Evolutionary conservation across 2,113 vertebrate genomes (phyloP).

Genomic region (Lagopus leucura): DNA sequence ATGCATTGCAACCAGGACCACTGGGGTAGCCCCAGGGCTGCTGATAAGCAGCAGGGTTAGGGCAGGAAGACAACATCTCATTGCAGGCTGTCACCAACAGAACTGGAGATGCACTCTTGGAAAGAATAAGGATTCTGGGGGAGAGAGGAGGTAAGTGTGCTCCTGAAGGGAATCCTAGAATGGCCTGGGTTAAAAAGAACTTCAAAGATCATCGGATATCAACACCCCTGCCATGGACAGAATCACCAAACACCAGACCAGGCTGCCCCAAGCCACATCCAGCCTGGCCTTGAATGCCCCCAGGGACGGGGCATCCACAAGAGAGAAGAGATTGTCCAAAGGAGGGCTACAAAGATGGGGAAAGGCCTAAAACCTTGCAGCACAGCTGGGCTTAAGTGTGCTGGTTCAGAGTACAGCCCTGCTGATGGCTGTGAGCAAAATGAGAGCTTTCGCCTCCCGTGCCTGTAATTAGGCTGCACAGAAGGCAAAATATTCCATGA

Average conservation of each 20-base stretch:
- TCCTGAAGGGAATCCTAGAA: background rate
- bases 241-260: no score
- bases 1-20: background rate
- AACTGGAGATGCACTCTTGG: background rate
- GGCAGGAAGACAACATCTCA: background rate
- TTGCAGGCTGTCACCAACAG: background rate
- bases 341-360: background rate
- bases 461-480: slow-evolving; percentile 42
- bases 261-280: no score
- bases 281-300: no score
- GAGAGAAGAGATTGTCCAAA: no score
- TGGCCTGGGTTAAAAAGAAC: no score
- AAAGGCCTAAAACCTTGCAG: no score
- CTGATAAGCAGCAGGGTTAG: slow-evolving; percentile 39
- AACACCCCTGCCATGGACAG: no score
- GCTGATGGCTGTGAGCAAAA: background rate
- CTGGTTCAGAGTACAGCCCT: background rate
- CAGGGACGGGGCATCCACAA: no score
- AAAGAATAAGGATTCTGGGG: background rate
- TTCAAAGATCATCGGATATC: no score
- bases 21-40: slow-evolving; percentile 19
- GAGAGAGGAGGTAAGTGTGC: background rate
- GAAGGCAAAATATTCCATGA: slow-evolving; percentile 37
- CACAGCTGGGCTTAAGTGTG: background rate
- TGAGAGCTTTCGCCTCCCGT: background rate